A percentile compares a stretch with the other conserved stretches of the same genome.
Conservation (phyloP, 2,888 invertebrate genomes). For the Polietes domitor region DNA sequence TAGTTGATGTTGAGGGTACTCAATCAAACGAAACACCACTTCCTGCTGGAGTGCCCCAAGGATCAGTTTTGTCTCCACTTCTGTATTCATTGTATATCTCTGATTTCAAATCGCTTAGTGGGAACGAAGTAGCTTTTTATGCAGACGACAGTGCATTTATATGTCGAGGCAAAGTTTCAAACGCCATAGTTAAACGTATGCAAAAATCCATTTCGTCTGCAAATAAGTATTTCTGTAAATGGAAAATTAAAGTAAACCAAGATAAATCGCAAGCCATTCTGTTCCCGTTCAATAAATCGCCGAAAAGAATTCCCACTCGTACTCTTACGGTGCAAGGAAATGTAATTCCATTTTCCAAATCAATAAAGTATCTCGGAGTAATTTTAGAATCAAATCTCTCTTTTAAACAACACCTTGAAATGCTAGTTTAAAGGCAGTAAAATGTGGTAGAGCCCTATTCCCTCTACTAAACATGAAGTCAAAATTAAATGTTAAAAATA, state of each 20-base stretch:
- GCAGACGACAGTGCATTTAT: constrained; percentile 22
- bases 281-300: background rate
- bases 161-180: background rate
- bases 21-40: background rate
- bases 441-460: too few relatives aligned
- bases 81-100: constrained; percentile 6
- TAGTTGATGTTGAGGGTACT: background rate
- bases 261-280: background rate
- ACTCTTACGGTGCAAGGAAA: background rate
- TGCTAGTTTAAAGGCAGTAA: too few relatives aligned
- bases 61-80: constrained; percentile 14
- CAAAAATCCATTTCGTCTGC: background rate
- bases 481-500: too few relatives aligned
- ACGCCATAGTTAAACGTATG: background rate
- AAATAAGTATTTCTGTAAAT: background rate
- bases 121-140: background rate
- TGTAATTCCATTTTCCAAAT: too few relatives aligned
- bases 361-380: too few relatives aligned
- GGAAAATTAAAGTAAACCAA: background rate
- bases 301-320: background rate
- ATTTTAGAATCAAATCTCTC: too few relatives aligned
- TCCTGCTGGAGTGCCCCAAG: constrained; percentile 29
- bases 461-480: too few relatives aligned
- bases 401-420: too few relatives aligned
- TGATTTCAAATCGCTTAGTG: background rate